Percentiles rank a stretch among this genome's conserved stretches.
These are phyloP conservation scores for Acanthosepion lycidas DNA, from an alignment of 2,888 invertebrate genomes.

Conservation along the genomic window DNA sequence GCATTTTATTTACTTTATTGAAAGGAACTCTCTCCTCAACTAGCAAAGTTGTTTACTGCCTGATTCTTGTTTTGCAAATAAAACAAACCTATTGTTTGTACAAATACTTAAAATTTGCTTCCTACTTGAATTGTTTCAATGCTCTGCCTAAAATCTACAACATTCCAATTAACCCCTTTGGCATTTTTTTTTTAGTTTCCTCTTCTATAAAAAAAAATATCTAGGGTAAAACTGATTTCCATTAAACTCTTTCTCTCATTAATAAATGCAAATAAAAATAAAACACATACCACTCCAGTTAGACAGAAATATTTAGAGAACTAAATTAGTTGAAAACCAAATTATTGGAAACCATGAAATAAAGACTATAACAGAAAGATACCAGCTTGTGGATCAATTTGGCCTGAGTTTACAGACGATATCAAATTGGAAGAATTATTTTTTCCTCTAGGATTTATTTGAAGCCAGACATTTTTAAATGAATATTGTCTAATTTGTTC, in stretches of 20 bases:
- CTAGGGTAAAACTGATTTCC: not conserved
- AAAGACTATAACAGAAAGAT: not conserved
- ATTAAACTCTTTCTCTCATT: not conserved
- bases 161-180: not conserved
- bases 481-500: no score
- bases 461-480: no score
- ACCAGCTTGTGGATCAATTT: not conserved
- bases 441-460: no score
- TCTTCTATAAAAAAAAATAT: not conserved
- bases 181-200: not conserved
- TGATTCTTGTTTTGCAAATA: not conserved
- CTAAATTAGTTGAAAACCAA: not conserved
- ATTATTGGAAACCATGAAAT: not conserved
- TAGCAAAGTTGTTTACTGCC: not conserved
- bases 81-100: constrained; percentile 38
- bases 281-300: not conserved
- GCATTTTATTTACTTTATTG: not conserved
- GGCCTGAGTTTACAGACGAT: not conserved
- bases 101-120: not conserved
- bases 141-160: not conserved
- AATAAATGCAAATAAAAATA: not conserved
- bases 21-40: not conserved
- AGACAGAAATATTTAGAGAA: not conserved
- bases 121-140: not conserved
- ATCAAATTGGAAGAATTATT: not conserved